phyloP scores from a whole-genome alignment of 2,113 vertebrate genomes.

The Oncorhynchus clarkii region DNA sequence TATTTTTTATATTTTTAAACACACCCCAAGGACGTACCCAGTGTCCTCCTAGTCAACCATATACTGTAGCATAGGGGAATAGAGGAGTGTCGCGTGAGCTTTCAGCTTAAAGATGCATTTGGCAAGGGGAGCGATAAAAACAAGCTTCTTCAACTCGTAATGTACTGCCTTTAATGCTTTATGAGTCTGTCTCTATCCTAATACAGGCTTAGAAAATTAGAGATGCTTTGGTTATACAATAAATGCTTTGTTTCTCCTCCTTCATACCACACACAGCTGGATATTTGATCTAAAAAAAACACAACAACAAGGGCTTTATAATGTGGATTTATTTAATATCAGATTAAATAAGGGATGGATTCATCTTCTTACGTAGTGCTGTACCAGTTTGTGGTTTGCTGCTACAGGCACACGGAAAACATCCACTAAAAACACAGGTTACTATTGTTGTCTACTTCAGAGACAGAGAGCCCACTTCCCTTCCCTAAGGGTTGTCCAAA shows the following conservation, averaged over 20 bases:
- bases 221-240: neutral
- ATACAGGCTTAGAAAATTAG: neutral
- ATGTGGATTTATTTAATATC: constrained; percentile 36
- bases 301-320: constrained; percentile 35
- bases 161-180: no score
- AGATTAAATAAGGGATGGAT: constrained; percentile 32
- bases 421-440: neutral
- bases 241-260: neutral
- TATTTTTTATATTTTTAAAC: neutral
- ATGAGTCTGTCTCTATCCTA: neutral
- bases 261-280: neutral
- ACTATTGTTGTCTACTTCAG: neutral
- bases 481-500: neutral
- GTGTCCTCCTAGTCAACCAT: constrained; percentile 33
- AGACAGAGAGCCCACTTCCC: neutral
- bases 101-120: constrained; percentile 2
- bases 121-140: neutral
- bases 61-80: constrained; percentile 14
- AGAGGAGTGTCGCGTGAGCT: neutral
- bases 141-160: constrained; percentile 9
- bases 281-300: constrained; percentile 2
- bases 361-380: constrained; percentile 47
- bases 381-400: constrained; percentile 14
- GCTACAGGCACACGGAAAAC: constrained; percentile 9
- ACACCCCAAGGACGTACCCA: no score